Evolutionary conservation across 2,113 vertebrate genomes (phyloP).

Genomic region (Takifugu bimaculatus): DNA sequence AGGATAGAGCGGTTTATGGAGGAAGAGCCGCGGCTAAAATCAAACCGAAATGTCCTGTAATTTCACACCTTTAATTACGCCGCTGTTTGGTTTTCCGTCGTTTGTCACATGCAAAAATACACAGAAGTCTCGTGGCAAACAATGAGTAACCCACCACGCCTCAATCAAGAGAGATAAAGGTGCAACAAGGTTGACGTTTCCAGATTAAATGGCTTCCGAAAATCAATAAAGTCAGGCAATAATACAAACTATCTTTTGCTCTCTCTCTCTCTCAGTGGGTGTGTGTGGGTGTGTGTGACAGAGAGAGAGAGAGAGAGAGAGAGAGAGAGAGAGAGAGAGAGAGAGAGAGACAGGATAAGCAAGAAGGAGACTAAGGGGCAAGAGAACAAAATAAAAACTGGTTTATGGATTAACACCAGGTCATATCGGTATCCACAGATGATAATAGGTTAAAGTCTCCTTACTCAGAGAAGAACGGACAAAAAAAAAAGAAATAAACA

Average conservation of each 20-base stretch:
- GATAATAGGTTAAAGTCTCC: background rate
- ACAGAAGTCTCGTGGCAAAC: conserved; percentile 1
- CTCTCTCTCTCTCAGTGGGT: too few relatives aligned
- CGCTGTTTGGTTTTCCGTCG: conserved; percentile 43
- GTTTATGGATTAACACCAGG: background rate
- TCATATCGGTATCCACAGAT: too few relatives aligned
- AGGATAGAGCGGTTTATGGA: background rate
- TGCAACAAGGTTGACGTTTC: conserved; percentile 45
- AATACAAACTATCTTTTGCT: background rate
- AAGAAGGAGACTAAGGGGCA: background rate
- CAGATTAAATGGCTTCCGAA: conserved; percentile 14
- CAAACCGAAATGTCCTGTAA: conserved; percentile 35
- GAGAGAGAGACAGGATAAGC: background rate
- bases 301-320: background rate
- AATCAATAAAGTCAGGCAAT: background rate
- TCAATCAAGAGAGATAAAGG: conserved; percentile 26
- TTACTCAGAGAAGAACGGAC: background rate
- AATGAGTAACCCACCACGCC: conserved; percentile 19
- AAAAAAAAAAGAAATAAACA: conserved; percentile 3
- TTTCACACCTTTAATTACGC: conserved; percentile 31
- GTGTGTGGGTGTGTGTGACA: background rate
- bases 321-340: background rate
- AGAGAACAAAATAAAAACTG: background rate
- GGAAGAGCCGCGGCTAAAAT: conserved; percentile 2
- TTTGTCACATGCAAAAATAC: conserved; percentile 10